Conservation (phyloP, 2,797 vertebrate genomes). For the Neoniphon sammara region DNA sequence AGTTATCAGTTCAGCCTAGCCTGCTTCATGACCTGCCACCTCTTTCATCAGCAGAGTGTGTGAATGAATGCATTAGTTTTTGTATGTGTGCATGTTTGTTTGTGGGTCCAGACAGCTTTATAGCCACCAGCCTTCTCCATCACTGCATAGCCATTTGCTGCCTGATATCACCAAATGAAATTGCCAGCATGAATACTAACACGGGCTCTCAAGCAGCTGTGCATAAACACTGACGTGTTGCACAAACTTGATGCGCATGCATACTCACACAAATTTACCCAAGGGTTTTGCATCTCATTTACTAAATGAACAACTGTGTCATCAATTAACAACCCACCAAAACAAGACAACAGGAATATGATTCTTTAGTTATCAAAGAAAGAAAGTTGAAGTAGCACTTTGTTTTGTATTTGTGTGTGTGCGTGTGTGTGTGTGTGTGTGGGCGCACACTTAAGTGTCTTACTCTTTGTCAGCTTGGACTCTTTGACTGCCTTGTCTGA, state of each 20-base stretch:
- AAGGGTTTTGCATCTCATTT: constrained; percentile 52
- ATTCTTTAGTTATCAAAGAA: neutral
- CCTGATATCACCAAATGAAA: constrained; percentile 51
- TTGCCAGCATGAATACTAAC: constrained; percentile 50
- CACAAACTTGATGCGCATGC: constrained; percentile 22
- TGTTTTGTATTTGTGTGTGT: neutral
- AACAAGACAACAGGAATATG: no score
- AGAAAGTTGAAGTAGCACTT: neutral
- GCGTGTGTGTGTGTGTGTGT: neutral
- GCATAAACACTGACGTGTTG: constrained; percentile 32
- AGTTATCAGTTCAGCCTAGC: constrained; percentile 38
- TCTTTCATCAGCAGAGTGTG: constrained; percentile 32
- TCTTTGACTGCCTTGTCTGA: constrained; percentile 74
- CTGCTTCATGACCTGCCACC: constrained; percentile 33
- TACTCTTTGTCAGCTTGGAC: constrained; percentile 93
- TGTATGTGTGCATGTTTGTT: constrained; percentile 43
- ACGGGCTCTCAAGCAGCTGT: constrained; percentile 29
- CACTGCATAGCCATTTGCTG: constrained; percentile 49
- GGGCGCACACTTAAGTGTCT: neutral
- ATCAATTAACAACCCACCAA: no score
- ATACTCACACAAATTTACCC: constrained; percentile 22
- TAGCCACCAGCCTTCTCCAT: constrained; percentile 59
- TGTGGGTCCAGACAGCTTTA: constrained; percentile 28
- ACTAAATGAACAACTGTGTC: constrained; percentile 12
- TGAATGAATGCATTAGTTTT: constrained; percentile 44